Base-by-base conservation (phyloP, 2,888 invertebrate species). In the Lepidochitona cinerea region DNA sequence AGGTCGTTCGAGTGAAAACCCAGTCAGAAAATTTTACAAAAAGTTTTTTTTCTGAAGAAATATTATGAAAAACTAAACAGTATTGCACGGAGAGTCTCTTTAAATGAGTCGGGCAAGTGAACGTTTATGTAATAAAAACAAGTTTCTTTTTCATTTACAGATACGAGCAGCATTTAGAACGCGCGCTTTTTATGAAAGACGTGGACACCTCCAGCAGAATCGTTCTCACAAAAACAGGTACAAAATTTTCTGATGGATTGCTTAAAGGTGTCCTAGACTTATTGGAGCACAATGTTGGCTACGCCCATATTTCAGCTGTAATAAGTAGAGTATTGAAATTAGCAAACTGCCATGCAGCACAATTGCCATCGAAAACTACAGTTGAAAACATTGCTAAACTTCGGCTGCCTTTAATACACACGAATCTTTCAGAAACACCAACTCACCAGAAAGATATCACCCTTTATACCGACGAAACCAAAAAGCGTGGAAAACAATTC, bases 401-500 rank as follows among this genome's bases (percentile, higher is more conserved):
- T 2, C 77, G 78, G 37, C 3, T 69, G 6, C 67, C 74, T 26
- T 37, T 80, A 35, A 49, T 75, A 12, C 70, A 75, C 23, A 75
- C 67, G 54, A 78, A 80, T 29, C 29, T 75, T 35, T 32, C 36
- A 23, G 12, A 33, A 29, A 71, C 70, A 3, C 18, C 72, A 18
- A n/a, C 52, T 12, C 53, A 36, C 1, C 70, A 77, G 67, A 5
- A n/a, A 49, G 37, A 71, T 7, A 75, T 74, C 14, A 79, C 75
- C 12, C 54, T 77, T 3, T 80, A 79, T 23, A 76, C 77, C 32
- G 79, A 79, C 75, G 80, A 78, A 68, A 80, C 79, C 0, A 66
- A 76, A 33, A 80, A 76, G 59, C 77, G 76, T 76, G 79, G 77
- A 0, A 76, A 74, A 53, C 53, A 66, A 14, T 29, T 72, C 33